Evolutionary conservation across 2,888 invertebrate genomes (phyloP).

Genomic region (Synanthedon tipuliformis): DNA sequence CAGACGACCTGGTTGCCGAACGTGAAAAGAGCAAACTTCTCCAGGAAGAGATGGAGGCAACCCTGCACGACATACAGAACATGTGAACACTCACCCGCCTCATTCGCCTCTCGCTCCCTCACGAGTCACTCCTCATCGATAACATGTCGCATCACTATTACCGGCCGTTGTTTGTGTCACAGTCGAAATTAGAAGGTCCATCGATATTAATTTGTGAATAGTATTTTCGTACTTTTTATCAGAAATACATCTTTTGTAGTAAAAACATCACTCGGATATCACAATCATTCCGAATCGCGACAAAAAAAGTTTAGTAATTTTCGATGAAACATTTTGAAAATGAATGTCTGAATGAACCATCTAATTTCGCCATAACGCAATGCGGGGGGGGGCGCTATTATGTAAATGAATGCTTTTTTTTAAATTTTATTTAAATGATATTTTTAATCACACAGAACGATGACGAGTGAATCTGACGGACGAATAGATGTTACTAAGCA

Average conservation of each 20-base stretch:
- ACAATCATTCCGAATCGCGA: too few species aligned
- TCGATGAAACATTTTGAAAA: too few species aligned
- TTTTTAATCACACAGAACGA: conserved; percentile 13
- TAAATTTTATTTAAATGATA: conserved; percentile 7
- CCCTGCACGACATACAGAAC: conserved; percentile 98
- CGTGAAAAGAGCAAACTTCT: conserved; percentile 96
- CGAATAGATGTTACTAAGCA: conserved; percentile 53
- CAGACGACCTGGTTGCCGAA: conserved; percentile 96
- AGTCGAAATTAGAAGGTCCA: too few species aligned
- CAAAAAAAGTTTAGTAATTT: too few species aligned
- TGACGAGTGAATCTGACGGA: conserved; percentile 36
- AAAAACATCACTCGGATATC: too few species aligned
- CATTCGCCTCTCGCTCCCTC: conserved; percentile 23
- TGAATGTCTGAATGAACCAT: too few species aligned
- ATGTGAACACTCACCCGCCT: conserved; percentile 78
- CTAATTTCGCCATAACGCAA: too few species aligned
- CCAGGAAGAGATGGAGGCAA: conserved; percentile 98
- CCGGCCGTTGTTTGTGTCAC: too few species aligned
- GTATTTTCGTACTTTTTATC: too few species aligned
- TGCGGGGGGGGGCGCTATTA: too few species aligned
- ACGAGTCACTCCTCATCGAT: conserved; percentile 21
- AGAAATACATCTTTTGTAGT: too few species aligned
- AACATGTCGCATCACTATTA: conserved; percentile 7
- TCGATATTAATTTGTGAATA: too few species aligned
- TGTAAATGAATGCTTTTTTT: not conserved